A percentile compares a stretch with the other conserved stretches of the same genome.
These are phyloP conservation scores for Schizotus pectinicornis DNA, from an alignment of 2,888 invertebrate genomes.

Conservation along the genomic window DNA sequence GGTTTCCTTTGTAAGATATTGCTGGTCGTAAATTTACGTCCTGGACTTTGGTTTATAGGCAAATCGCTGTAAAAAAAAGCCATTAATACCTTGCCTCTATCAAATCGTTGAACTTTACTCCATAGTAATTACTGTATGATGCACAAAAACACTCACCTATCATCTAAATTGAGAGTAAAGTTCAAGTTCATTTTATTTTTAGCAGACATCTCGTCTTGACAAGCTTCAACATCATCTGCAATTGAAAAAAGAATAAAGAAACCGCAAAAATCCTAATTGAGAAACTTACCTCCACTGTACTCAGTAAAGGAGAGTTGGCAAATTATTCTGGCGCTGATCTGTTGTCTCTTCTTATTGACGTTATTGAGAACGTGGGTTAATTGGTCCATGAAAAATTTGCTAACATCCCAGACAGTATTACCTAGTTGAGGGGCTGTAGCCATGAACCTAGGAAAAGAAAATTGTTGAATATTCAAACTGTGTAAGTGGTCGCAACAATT, in stretches of 20 bases:
- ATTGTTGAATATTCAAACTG: slow-evolving; percentile 8
- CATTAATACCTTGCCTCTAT: slow-evolving; percentile 8
- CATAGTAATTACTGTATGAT: not conserved
- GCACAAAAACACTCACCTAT: slow-evolving; percentile 55
- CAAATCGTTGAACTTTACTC: not conserved
- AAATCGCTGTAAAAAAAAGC: slow-evolving; percentile 48
- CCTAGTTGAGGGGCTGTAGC: slow-evolving; percentile 74
- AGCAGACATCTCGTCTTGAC: slow-evolving; percentile 48
- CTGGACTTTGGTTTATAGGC: slow-evolving; percentile 48
- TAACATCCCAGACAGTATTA: slow-evolving; percentile 65
- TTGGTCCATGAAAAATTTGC: slow-evolving; percentile 67
- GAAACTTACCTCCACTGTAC: slow-evolving; percentile 62
- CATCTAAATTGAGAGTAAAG: slow-evolving; percentile 66
- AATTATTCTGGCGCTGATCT: slow-evolving; percentile 62
- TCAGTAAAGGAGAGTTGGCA: slow-evolving; percentile 73
- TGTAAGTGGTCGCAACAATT: too few species aligned
- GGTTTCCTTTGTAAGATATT: slow-evolving; percentile 54
- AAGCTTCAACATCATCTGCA: slow-evolving; percentile 55
- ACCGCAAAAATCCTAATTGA: slow-evolving; percentile 10
- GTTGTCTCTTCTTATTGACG: slow-evolving; percentile 58
- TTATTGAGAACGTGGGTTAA: slow-evolving; percentile 61
- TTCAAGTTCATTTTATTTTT: slow-evolving; percentile 67
- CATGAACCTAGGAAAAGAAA: slow-evolving; percentile 72
- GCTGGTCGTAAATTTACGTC: slow-evolving; percentile 50
- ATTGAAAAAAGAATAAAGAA: slow-evolving; percentile 14